Evolutionary conservation across 2,888 invertebrate genomes (phyloP).

Genomic region (Chaitophorus viminalis): DNA sequence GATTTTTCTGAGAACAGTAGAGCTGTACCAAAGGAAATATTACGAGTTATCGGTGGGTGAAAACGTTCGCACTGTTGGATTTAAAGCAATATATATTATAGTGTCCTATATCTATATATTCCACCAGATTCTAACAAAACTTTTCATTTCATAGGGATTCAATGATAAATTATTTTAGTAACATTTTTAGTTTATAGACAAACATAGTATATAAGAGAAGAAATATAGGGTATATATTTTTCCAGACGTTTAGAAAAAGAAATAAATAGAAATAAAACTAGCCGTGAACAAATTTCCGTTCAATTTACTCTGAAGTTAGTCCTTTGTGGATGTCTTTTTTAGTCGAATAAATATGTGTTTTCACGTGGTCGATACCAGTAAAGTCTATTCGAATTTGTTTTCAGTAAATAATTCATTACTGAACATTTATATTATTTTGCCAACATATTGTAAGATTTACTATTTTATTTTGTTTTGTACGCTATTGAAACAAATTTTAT

Average conservation of each 20-base stretch:
- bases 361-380: background rate
- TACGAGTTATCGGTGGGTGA: background rate
- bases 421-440: background rate
- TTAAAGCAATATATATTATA: background rate
- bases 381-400: background rate
- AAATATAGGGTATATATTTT: background rate
- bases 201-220: background rate
- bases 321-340: background rate
- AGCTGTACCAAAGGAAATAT: background rate
- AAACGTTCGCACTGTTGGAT: background rate
- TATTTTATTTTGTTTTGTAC: background rate
- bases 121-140: conserved; percentile 4
- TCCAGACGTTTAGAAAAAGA: background rate
- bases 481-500: background rate
- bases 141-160: conserved; percentile 10
- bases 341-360: conserved; percentile 3
- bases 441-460: background rate
- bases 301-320: conserved; percentile 20
- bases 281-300: conserved; percentile 26
- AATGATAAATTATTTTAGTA: conserved; percentile 7
- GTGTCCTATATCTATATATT: background rate
- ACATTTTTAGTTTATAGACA: background rate
- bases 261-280: background rate
- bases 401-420: background rate
- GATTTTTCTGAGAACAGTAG: background rate